Evolutionary conservation across 2,888 invertebrate genomes (phyloP).

Genomic region (Crocallis elinguaria): DNA sequence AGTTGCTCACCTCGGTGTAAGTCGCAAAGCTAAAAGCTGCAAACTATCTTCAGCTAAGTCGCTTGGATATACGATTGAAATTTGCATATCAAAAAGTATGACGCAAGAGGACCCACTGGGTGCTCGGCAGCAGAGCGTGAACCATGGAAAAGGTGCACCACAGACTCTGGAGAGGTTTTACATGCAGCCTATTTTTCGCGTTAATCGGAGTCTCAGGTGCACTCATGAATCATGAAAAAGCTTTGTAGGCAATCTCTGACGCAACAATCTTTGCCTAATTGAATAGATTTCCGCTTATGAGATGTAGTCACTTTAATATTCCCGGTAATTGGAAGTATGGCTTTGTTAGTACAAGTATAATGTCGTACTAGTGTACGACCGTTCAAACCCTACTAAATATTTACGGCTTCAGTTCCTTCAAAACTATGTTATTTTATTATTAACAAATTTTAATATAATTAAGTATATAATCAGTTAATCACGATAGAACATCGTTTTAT

Average conservation of each 20-base stretch:
- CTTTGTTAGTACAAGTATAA: slow-evolving; percentile 3
- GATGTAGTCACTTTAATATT: slow-evolving; percentile 17
- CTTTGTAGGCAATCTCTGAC: slow-evolving; percentile 28
- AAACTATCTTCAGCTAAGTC: slow-evolving; percentile 16
- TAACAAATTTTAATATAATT: no score
- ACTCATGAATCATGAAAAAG: slow-evolving; percentile 30
- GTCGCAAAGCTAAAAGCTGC: slow-evolving; percentile 10
- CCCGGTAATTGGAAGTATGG: slow-evolving; percentile 12
- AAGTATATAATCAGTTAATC: no score
- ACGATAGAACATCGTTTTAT: no score
- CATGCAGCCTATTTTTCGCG: background rate
- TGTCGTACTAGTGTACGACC: background rate
- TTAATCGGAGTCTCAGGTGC: slow-evolving; percentile 27
- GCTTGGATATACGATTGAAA: slow-evolving; percentile 46
- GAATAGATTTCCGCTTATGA: slow-evolving; percentile 19
- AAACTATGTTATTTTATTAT: no score
- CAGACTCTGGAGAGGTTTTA: slow-evolving; percentile 39
- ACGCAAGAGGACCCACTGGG: slow-evolving; percentile 66
- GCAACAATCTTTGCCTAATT: slow-evolving; percentile 20
- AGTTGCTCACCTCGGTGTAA: slow-evolving; percentile 72
- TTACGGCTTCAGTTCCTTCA: no score
- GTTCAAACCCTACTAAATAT: background rate
- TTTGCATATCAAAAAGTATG: slow-evolving; percentile 41
- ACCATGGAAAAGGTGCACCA: slow-evolving; percentile 68
- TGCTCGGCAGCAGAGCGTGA: slow-evolving; percentile 73